Percentiles rank a stretch among this genome's conserved stretches.
Conservation (phyloP, 2,888 invertebrate genomes). For the Pherbina coryleti region DNA sequence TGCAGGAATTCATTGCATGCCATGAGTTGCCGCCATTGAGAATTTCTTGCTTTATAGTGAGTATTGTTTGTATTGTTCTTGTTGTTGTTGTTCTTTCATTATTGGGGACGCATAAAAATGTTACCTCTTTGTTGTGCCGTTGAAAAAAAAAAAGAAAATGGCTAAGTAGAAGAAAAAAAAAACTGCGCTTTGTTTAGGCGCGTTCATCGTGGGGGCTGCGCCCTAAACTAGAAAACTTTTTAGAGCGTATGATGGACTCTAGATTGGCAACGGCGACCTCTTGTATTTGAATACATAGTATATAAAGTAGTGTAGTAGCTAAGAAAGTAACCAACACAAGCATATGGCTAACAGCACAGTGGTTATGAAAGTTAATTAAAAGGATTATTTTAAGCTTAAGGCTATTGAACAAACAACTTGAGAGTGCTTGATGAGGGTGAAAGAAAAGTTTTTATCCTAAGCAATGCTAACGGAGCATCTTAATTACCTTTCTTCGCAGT, state of each 20-base stretch:
- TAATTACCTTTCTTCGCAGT: too few relatives aligned
- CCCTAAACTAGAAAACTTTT: constrained; percentile 28
- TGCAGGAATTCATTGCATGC: background rate
- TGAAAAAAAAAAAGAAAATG: background rate
- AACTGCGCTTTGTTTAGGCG: background rate
- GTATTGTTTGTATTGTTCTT: background rate
- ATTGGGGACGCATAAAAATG: background rate
- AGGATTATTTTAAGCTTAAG: too few relatives aligned
- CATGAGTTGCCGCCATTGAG: background rate
- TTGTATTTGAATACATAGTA: too few relatives aligned
- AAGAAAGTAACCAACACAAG: too few relatives aligned
- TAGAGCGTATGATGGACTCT: constrained; percentile 30
- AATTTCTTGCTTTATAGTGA: background rate
- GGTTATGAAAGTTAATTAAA: too few relatives aligned
- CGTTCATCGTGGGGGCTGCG: background rate
- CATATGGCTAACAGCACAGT: too few relatives aligned
- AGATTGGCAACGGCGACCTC: too few relatives aligned
- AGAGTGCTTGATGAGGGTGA: too few relatives aligned
- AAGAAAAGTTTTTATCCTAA: too few relatives aligned
- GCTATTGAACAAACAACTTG: too few relatives aligned
- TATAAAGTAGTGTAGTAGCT: too few relatives aligned
- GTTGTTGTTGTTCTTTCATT: background rate
- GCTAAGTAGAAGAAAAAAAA: background rate
- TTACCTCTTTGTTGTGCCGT: background rate
- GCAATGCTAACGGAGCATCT: too few relatives aligned